A percentile compares a stretch with the other conserved stretches of the same genome.
These are phyloP conservation scores for Venustoraphidia nigricollis DNA, from an alignment of 2,888 invertebrate species.

Conservation along the genomic window DNA sequence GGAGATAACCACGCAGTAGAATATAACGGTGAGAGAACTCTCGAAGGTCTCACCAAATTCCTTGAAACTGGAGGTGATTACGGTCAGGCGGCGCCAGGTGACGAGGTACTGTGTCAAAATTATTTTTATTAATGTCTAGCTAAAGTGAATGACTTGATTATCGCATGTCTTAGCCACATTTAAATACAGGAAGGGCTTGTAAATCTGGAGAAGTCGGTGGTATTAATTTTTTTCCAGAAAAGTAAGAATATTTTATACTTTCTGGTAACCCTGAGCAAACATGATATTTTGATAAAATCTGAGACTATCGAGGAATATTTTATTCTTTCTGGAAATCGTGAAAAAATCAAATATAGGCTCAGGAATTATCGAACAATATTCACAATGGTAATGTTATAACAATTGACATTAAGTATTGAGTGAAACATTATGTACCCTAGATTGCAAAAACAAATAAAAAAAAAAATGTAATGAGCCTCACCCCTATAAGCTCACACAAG, in stretches of 20 bases:
- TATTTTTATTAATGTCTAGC: slow-evolving; percentile 19
- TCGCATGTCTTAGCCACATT: background rate
- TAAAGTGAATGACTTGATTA: background rate
- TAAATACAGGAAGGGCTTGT: too few relatives aligned
- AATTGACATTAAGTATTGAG: too few relatives aligned
- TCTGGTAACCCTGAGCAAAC: background rate
- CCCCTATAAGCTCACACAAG: too few relatives aligned
- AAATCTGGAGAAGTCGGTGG: too few relatives aligned
- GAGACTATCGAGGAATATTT: too few relatives aligned
- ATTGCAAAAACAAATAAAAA: too few relatives aligned
- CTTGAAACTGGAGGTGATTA: slow-evolving; percentile 80
- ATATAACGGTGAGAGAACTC: slow-evolving; percentile 89
- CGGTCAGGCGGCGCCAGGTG: slow-evolving; percentile 50
- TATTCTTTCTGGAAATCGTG: background rate
- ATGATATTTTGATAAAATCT: too few relatives aligned
- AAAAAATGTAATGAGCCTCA: too few relatives aligned
- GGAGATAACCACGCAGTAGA: slow-evolving; percentile 77
- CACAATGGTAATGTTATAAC: too few relatives aligned
- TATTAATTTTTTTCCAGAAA: too few relatives aligned
- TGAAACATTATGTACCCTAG: too few relatives aligned
- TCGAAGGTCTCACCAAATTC: slow-evolving; percentile 87
- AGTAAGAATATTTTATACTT: slow-evolving; percentile 1
- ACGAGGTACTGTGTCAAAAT: slow-evolving; percentile 18
- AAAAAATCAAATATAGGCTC: background rate
- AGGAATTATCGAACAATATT: background rate